phyloP scores from a whole-genome alignment of 2,113 vertebrate species.

The Callaeas wilsoni region DNA sequence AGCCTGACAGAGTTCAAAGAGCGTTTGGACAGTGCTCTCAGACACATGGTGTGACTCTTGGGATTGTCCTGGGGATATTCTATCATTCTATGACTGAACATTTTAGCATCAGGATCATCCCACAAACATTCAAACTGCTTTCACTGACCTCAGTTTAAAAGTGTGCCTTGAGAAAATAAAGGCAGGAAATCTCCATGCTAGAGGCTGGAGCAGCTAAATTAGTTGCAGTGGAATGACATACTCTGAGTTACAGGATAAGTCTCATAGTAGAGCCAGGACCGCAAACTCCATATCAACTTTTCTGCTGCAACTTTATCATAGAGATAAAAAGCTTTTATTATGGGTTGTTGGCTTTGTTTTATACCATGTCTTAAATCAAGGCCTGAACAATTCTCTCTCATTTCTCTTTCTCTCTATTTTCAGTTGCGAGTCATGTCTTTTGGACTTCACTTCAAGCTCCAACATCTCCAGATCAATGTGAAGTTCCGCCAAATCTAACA shows the following conservation, averaged over 20 bases:
- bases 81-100: background rate
- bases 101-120: background rate
- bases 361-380: background rate
- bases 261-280: background rate
- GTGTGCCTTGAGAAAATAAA: background rate
- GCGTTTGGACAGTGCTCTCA: background rate
- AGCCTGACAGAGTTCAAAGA: background rate
- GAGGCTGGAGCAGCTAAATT: background rate
- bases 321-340: background rate
- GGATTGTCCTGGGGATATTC: background rate
- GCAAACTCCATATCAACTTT: background rate
- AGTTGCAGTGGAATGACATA: background rate
- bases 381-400: background rate
- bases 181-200: background rate
- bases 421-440: background rate
- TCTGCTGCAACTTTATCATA: background rate
- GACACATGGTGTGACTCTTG: background rate
- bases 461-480: background rate
- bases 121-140: background rate
- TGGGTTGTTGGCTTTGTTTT: background rate
- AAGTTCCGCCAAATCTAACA: background rate
- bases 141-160: background rate
- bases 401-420: background rate
- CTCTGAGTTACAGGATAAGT: background rate
- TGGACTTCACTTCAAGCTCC: background rate